Evolutionary conservation across 1,140 invertebrate species (phyloP).

Genomic region (Subanguina moxae): DNA sequence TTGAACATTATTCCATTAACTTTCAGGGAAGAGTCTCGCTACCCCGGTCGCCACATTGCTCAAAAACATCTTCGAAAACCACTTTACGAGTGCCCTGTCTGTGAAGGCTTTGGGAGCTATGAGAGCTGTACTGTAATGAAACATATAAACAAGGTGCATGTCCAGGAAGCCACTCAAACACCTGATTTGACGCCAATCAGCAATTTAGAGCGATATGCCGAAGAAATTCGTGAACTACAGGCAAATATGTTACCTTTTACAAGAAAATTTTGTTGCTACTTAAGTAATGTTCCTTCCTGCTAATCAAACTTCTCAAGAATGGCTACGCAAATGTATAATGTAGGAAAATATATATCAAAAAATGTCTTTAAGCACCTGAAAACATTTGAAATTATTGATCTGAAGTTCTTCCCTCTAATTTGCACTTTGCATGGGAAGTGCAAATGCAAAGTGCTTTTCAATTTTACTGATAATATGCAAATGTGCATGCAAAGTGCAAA

Average conservation of each 20-base stretch:
- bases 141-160: constrained; percentile 46
- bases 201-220: constrained; percentile 47
- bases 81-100: constrained; percentile 52
- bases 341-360: too few relatives aligned
- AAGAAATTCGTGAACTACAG: constrained; percentile 49
- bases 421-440: too few relatives aligned
- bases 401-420: too few relatives aligned
- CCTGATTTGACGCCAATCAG: constrained; percentile 30
- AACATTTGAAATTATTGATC: too few relatives aligned
- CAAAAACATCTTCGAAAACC: constrained; percentile 49
- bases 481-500: too few relatives aligned
- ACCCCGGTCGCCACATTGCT: constrained; percentile 52
- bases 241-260: background rate
- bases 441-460: too few relatives aligned
- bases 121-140: constrained; percentile 38
- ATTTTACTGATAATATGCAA: too few relatives aligned
- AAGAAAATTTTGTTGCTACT: background rate
- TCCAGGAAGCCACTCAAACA: constrained; percentile 18
- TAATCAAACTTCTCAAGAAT: background rate
- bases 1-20: too few relatives aligned
- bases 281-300: background rate
- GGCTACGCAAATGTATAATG: too few relatives aligned
- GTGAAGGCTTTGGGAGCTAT: constrained; percentile 47
- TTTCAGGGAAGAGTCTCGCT: constrained; percentile 47
- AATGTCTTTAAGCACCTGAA: constrained; percentile 14